Conservation (phyloP, 2,888 invertebrate species). For the Hofmannophila pseudospretella region DNA sequence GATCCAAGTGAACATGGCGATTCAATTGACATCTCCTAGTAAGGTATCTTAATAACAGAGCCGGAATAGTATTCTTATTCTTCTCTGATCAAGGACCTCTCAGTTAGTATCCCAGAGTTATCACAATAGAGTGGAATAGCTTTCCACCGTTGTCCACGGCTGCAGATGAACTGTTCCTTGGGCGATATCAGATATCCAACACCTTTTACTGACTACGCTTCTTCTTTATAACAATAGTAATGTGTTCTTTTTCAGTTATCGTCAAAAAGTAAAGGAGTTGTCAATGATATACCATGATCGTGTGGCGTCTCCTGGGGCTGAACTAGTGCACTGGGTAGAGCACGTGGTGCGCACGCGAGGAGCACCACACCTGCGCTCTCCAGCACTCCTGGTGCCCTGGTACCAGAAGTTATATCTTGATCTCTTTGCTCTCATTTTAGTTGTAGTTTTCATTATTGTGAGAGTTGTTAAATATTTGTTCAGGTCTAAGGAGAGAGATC, state of each 20-base stretch:
- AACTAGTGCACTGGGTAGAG: conserved; percentile 83
- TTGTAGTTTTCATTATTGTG: background rate
- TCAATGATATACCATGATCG: conserved; percentile 51
- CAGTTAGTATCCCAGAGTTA: too few species aligned
- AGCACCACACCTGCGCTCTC: conserved; percentile 63
- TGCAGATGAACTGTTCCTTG: too few species aligned
- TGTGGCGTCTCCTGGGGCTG: conserved; percentile 73
- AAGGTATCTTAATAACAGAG: too few species aligned
- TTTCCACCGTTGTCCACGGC: too few species aligned
- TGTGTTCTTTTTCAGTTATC: conserved; percentile 34
- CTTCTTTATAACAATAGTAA: too few species aligned
- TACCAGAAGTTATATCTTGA: conserved; percentile 55
- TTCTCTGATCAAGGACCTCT: too few species aligned
- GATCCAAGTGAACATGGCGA: too few species aligned
- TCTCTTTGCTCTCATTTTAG: conserved; percentile 20
- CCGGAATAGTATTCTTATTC: too few species aligned
- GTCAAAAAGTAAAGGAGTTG: conserved; percentile 27
- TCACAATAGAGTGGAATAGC: too few species aligned
- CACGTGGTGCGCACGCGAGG: conserved; percentile 79
- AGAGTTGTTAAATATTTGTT: background rate
- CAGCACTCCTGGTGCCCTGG: conserved; percentile 32
- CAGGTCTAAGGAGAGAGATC: background rate
- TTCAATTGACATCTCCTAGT: too few species aligned
- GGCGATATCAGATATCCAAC: too few species aligned
- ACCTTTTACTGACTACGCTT: too few species aligned